Conservation (phyloP, 2,888 invertebrate genomes). For the Drosophila birchii region DNA sequence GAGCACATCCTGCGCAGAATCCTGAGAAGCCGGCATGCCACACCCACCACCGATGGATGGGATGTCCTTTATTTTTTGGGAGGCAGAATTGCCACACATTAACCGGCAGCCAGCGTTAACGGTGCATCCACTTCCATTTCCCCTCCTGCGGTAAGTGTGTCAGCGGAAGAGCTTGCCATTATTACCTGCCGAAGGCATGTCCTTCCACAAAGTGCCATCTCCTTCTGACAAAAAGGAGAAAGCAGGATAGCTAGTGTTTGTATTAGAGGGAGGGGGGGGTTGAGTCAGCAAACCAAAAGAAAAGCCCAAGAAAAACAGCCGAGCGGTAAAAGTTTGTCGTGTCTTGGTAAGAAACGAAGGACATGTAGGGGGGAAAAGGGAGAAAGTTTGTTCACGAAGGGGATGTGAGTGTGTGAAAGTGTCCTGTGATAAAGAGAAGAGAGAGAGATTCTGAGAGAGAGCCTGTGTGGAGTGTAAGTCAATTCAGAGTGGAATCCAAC, state of each 20-base stretch:
- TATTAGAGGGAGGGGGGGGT: slow-evolving; percentile 65
- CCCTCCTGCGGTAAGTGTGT: slow-evolving; percentile 59
- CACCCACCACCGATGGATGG: slow-evolving; percentile 66
- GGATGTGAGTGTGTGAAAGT: slow-evolving; percentile 12
- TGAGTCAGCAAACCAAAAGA: slow-evolving; percentile 50
- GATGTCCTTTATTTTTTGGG: not conserved
- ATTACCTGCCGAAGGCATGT: slow-evolving; percentile 66
- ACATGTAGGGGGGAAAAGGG: slow-evolving; percentile 43
- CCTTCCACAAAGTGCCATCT: slow-evolving; percentile 41
- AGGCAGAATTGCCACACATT: slow-evolving; percentile 44
- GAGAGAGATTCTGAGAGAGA: slow-evolving; percentile 35
- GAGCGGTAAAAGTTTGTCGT: slow-evolving; percentile 56
- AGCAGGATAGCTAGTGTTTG: slow-evolving; percentile 49
- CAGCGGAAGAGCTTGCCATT: slow-evolving; percentile 54
- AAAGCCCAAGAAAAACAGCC: slow-evolving; percentile 34
- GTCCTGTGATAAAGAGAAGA: slow-evolving; percentile 1
- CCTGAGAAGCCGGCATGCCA: slow-evolving; percentile 70
- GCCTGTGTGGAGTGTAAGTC: slow-evolving; percentile 61
- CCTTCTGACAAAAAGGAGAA: slow-evolving; percentile 34
- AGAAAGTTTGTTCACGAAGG: slow-evolving; percentile 44
- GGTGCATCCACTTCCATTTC: slow-evolving; percentile 40
- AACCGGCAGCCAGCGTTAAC: slow-evolving; percentile 68
- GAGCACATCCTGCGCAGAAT: slow-evolving; percentile 80
- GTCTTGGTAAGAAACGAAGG: slow-evolving; percentile 37
- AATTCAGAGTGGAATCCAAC: slow-evolving; percentile 63